Conservation (phyloP, 37 sponge, comb jelly and placozoan species). For the Crambe crambe region DNA sequence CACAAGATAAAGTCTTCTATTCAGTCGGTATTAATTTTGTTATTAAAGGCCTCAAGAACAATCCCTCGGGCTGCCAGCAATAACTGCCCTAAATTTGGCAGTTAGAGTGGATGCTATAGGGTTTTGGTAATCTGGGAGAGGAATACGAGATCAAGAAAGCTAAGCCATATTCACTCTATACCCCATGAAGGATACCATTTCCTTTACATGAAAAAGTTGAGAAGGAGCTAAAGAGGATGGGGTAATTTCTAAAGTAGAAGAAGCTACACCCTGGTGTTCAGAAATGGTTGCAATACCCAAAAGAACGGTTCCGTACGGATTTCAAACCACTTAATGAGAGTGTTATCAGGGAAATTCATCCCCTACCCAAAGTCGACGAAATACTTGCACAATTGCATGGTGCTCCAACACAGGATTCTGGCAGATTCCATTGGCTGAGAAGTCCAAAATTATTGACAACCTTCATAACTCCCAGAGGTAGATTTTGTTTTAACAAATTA, state of each 20-base stretch:
- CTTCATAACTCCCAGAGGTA: slow-evolving; percentile 8
- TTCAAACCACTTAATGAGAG: slow-evolving; percentile 32
- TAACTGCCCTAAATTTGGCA: too few species aligned
- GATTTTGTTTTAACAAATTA: background rate
- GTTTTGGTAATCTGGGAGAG: background rate
- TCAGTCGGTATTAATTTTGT: too few species aligned
- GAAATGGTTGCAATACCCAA: slow-evolving; percentile 48
- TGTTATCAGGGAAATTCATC: slow-evolving; percentile 27
- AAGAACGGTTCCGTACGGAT: slow-evolving; percentile 20
- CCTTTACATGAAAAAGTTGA: background rate
- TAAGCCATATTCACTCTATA: background rate
- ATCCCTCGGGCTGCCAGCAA: too few species aligned
- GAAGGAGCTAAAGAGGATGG: slow-evolving; percentile 3
- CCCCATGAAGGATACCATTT: background rate
- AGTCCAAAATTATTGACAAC: slow-evolving; percentile 20
- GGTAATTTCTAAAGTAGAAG: slow-evolving; percentile 20
- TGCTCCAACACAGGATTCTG: slow-evolving; percentile 45
- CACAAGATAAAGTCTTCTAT: too few species aligned
- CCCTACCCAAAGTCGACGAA: slow-evolving; percentile 47
- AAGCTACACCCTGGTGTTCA: slow-evolving; percentile 32
- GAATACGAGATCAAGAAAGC: background rate
- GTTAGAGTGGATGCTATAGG: too few species aligned
- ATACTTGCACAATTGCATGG: slow-evolving; percentile 45
- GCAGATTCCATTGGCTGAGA: slow-evolving; percentile 34
- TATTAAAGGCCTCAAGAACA: too few species aligned